phyloP scores from a whole-genome alignment of 2,888 invertebrate genomes.

The Gasteruption jaculator region DNA sequence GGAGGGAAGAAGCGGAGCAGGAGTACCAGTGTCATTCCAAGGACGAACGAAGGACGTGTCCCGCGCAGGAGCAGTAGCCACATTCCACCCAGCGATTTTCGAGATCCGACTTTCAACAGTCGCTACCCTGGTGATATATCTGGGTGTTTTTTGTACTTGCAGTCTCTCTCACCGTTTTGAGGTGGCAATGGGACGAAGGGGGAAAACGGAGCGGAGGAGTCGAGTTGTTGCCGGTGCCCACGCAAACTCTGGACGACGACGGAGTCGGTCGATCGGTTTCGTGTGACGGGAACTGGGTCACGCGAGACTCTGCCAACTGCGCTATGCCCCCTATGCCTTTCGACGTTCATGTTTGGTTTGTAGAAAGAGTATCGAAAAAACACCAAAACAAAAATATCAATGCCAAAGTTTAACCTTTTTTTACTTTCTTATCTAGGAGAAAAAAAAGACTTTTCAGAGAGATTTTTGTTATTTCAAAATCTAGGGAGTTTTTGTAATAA shows the following conservation, averaged over 20 bases:
- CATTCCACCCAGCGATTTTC: constrained; percentile 18
- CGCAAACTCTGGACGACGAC: constrained; percentile 25
- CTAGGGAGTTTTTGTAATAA: no score
- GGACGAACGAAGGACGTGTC: neutral
- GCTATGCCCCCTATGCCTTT: constrained; percentile 30
- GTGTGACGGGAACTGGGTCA: constrained; percentile 8
- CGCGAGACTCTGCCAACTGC: constrained; percentile 20
- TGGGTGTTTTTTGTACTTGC: constrained; percentile 47
- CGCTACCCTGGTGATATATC: constrained; percentile 39
- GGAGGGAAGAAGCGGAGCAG: neutral
- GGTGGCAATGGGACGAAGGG: constrained; percentile 38
- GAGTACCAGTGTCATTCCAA: neutral
- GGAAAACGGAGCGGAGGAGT: constrained; percentile 29
- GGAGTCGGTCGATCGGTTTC: constrained; percentile 23
- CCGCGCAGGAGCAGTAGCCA: constrained; percentile 13
- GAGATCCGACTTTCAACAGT: constrained; percentile 12
- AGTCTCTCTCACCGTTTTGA: constrained; percentile 46
- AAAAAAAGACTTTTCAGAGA: constrained; percentile 1
- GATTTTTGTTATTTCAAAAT: no score
- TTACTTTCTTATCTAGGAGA: constrained; percentile 2
- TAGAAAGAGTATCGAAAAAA: constrained; percentile 46
- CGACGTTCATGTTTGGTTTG: constrained; percentile 47
- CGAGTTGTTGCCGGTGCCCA: constrained; percentile 28
- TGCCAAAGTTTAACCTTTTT: neutral
- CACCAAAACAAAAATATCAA: constrained; percentile 24